Base-by-base conservation (phyloP, 2,888 invertebrate genomes). In the Meiosimyza platycephala region DNA sequence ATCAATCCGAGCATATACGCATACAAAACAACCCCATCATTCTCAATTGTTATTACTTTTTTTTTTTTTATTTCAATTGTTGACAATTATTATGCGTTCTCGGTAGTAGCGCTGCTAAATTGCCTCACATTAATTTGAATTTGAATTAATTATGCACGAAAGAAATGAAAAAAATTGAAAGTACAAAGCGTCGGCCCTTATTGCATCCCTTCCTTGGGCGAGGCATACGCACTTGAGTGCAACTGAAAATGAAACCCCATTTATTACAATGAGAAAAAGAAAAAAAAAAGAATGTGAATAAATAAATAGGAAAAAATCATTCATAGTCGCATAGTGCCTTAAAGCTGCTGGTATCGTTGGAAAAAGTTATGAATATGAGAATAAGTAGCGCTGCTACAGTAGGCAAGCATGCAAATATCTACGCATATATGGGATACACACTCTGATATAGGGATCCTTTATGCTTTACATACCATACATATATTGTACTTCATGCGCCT, bases 101-200 rank as follows among this genome's bases (percentile, higher is more conserved):
- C 3, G 18, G 11, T 18, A 6, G 22, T 7, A 13, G 12, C n/a
- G 13, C 18, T 28, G 28, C 59, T 51, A 55, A 65, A 48, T 70
- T 70, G 63, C 70, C 70, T n/a, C 70, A 70, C 70, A 70, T 70
- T 16, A 6, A 70, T 70, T 70, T 54, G 16, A 54, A 70, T 70
- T 70, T 54, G 16, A 54, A 28, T 70, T 70, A 70, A 70, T 70
- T 70, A 63, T 70, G 52, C 70, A 70, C 28, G 55, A 40, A 66
- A n/a, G 50, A 5, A 40, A 40, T 3, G 40, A 16, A 13, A 13
- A 48, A 67, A 47, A 67, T 52, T 51, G 18, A 64, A 48, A 52
- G 15, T 64, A 28, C 28, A 28, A 28, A 22, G 22, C 22, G 22
- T 28, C 28, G 28, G 28, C 4, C 4, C 64, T 50, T 16, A 15